Conservation (phyloP, 2,888 invertebrate species). For the Cantharis rustica region DNA sequence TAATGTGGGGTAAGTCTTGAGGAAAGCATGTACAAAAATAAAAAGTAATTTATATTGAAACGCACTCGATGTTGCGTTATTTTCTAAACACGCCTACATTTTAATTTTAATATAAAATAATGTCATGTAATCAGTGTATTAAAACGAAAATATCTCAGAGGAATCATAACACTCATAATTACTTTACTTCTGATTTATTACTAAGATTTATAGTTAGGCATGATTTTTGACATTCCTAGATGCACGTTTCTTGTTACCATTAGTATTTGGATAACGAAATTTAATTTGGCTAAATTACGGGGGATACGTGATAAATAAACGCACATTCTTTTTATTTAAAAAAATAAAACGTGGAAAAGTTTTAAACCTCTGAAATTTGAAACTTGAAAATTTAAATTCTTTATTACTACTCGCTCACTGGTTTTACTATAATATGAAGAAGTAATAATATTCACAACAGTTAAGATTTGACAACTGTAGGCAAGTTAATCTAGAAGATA, state of each 20-base stretch:
- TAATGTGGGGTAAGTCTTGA: not conserved
- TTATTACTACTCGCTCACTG: slow-evolving; percentile 1
- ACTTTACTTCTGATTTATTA: slow-evolving; percentile 49
- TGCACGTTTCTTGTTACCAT: slow-evolving; percentile 25
- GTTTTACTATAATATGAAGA: slow-evolving; percentile 23
- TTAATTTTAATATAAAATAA: slow-evolving; percentile 54
- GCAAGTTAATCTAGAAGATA: slow-evolving; percentile 41
- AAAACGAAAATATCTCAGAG: slow-evolving; percentile 51
- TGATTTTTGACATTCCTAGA: slow-evolving; percentile 26
- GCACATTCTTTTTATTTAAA: not conserved
- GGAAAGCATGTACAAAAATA: not conserved
- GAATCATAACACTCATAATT: slow-evolving; percentile 52
- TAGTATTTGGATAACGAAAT: slow-evolving; percentile 12
- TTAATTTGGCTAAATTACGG: not conserved
- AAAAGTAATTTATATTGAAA: slow-evolving; percentile 26
- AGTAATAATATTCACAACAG: slow-evolving; percentile 32
- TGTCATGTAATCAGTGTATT: slow-evolving; percentile 54
- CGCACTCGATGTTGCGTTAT: slow-evolving; percentile 34
- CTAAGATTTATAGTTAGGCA: slow-evolving; percentile 29
- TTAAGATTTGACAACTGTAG: slow-evolving; percentile 39
- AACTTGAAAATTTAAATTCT: not conserved
- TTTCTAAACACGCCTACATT: slow-evolving; percentile 44
- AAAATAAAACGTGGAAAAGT: not conserved
- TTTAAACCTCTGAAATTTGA: not conserved
- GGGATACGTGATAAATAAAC: not conserved